A percentile compares a stretch with the other conserved stretches of the same genome.
Evolutionary conservation across 2,113 vertebrate species (phyloP).

Genomic region (Pongo abelii): DNA sequence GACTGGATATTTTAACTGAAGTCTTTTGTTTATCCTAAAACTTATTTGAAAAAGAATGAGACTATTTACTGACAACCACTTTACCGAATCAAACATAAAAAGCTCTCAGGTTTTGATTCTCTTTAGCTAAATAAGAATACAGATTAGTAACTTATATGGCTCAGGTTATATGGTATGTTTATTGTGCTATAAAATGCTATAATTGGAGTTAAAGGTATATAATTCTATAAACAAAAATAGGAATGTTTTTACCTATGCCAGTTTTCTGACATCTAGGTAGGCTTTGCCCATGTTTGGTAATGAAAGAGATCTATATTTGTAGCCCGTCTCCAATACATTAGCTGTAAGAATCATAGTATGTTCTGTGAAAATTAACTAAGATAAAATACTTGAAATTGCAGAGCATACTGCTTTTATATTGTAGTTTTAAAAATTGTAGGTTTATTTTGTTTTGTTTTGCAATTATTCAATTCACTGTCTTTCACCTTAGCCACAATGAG

Average conservation of each 20-base stretch:
- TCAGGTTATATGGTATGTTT: neutral
- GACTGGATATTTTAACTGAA: neutral
- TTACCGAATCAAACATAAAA: neutral
- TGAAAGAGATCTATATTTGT: neutral
- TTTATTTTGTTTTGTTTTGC: neutral
- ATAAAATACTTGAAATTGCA: neutral
- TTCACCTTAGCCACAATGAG: neutral
- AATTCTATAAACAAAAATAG: neutral
- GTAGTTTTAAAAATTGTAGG: neutral
- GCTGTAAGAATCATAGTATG: neutral
- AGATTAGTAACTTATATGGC: neutral
- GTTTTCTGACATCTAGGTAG: neutral
- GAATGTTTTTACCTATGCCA: neutral
- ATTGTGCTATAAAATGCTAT: neutral
- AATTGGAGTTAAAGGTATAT: neutral
- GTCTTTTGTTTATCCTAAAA: neutral
- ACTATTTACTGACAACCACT: neutral
- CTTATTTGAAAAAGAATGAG: neutral
- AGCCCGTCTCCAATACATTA: neutral
- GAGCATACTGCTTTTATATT: neutral
- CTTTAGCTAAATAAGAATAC: neutral
- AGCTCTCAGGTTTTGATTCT: neutral
- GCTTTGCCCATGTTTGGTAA: neutral
- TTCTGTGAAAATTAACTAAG: neutral
- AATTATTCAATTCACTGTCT: neutral